These are phyloP conservation scores for Anisognathus igniventris DNA, from an alignment of 2,797 vertebrate species.

Conservation along the genomic window DNA sequence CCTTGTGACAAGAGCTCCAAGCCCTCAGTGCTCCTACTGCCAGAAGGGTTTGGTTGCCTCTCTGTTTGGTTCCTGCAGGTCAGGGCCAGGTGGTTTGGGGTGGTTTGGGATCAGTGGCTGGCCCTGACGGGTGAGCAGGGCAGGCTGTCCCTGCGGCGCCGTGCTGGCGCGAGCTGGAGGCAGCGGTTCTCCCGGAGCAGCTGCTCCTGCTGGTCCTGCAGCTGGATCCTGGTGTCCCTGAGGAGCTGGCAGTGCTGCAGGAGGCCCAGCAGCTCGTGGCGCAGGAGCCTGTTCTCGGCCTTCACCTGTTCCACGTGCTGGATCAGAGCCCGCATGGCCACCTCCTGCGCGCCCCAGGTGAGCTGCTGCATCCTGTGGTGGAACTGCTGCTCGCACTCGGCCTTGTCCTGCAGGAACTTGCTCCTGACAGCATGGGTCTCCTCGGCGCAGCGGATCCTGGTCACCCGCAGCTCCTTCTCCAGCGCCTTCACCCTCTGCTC, in stretches of 20 bases:
- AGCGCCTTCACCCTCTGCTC: not conserved
- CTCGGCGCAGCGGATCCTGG: not conserved
- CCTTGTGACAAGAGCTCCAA: not conserved
- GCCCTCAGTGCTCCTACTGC: not conserved
- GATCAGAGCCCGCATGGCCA: not conserved
- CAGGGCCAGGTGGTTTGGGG: accelerated
- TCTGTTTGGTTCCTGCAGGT: accelerated
- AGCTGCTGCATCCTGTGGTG: not conserved
- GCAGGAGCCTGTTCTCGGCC: not conserved
- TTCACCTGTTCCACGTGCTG: not conserved
- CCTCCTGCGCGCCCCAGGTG: not conserved
- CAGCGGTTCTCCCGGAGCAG: not conserved
- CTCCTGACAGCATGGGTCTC: not conserved
- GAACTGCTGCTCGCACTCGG: accelerated
- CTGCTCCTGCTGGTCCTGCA: not conserved
- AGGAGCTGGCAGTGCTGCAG: not conserved
- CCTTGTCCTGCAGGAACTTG: not conserved
- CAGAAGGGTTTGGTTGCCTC: accelerated
- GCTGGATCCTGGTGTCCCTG: accelerated
- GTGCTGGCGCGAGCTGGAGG: accelerated
- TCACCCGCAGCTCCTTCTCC: not conserved
- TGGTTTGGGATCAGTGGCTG: not conserved
- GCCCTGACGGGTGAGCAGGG: accelerated
- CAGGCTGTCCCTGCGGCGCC: not conserved
- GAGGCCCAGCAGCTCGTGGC: not conserved